Conservation (phyloP, 1,140 invertebrate genomes). For the Theocolax elegans region DNA sequence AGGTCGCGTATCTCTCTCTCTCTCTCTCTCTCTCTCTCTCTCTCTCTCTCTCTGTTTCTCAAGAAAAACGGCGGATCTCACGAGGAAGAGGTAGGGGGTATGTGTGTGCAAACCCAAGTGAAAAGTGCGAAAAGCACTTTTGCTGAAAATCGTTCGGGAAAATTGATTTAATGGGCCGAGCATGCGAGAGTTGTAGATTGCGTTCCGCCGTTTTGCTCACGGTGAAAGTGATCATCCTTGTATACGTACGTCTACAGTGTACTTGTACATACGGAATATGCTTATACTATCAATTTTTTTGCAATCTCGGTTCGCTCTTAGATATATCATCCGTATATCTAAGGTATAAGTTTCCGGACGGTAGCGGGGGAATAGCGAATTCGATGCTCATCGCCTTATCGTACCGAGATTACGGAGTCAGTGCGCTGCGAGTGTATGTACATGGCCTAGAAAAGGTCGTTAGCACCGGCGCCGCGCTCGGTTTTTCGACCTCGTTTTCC, state of each 20-base stretch:
- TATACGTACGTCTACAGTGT: not conserved
- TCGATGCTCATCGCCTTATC: slow-evolving; percentile 26
- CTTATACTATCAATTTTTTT: too few relatives aligned
- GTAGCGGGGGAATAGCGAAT: too few relatives aligned
- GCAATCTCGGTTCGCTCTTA: too few relatives aligned
- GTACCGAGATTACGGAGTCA: slow-evolving; percentile 45
- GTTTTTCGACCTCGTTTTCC: too few relatives aligned
- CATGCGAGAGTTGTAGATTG: slow-evolving; percentile 43
- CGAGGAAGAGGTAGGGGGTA: slow-evolving; percentile 32
- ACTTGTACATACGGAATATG: not conserved
- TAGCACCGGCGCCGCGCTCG: slow-evolving; percentile 41
- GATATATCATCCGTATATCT: too few relatives aligned
- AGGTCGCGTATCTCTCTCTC: slow-evolving; percentile 18
- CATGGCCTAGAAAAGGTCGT: slow-evolving; percentile 51
- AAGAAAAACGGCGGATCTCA: slow-evolving; percentile 52
- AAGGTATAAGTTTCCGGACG: too few relatives aligned
- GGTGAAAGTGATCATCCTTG: slow-evolving; percentile 56
- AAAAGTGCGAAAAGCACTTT: slow-evolving; percentile 19
- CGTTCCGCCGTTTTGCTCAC: slow-evolving; percentile 55
- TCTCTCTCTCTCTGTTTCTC: too few relatives aligned
- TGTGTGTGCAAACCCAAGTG: not conserved
- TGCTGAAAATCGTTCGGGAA: slow-evolving; percentile 13
- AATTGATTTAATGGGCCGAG: slow-evolving; percentile 17
- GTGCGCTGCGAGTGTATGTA: too few relatives aligned
- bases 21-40: too few relatives aligned